Evolutionary conservation across 2,888 invertebrate species (phyloP), one percentile per base, ranked within the genome.

Genomic region (Amblyteles armatorius): DNA sequence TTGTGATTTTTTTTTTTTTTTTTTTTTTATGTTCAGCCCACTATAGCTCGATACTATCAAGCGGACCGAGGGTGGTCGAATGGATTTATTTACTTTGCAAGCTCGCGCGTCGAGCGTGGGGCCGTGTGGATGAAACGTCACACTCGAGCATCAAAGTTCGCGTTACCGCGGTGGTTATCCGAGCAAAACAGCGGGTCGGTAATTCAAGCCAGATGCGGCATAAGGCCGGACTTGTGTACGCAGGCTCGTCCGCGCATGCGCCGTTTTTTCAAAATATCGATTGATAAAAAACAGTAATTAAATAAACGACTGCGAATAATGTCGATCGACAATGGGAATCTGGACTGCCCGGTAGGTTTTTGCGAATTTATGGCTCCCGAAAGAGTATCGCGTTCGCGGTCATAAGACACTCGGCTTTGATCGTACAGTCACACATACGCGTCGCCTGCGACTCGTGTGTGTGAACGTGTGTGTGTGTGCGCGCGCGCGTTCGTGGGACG

Each of bases 201-300:
- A 89, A 91, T 86, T 90, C 85, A 87, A 89, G 77, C 82, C 89
- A 90, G 89, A 90, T 91, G 89, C 88, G 74, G 84, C 84, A 87
- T 85, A 83, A 87, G 84, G 67, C 67, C 26, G 68, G 80, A 86
- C 85, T 86, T 86, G 86, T 87, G 36, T 63, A 40, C 63, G 48
- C n/a, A 22, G 26, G 0, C 22, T 52, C 67, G 67, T 0, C 16
- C 52, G 50, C 50, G 2, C 9, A 22, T 22, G 22, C 36, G 19
- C 16, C 0, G n/a, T 19, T 9, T 36, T 9, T 19, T n/a, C n/a
- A n/a, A n/a, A 74, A 48, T 29, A 44, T 6, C 16, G n/a, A 74
- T 48, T 19, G 29, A 33, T 36, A 50, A 65, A 76, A 48, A 60
- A 48, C 26, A 9, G 40, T 40, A 11, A 40, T 63, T 48, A 50